Base-by-base conservation (phyloP, 1,140 invertebrate species). In the Olivierus martensii region DNA sequence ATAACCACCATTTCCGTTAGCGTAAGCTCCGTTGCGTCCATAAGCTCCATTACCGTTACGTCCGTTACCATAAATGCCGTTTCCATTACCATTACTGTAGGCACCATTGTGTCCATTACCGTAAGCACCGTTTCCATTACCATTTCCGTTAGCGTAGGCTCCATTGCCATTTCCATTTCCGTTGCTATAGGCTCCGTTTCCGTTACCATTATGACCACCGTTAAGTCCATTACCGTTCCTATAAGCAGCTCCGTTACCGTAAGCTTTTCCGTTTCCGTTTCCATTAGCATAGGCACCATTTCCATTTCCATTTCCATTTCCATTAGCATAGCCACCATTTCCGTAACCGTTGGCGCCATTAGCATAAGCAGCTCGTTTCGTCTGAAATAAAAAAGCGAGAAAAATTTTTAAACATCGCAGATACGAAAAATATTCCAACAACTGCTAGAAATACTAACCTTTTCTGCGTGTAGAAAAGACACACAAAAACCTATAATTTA, bases 191-290 rank as follows among this genome's bases (percentile, higher is more conserved):
- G 21, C 58, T 36, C 47, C 28, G 6, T 49, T 35, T 12, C 47
- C 47, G 22, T 45, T 61, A 46, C 44, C 59, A 46, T 50, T 58
- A 60, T 49, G 59, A 59, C 55, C 60, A 51, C 49, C 58, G 9
- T 43, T 43, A 43, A 2, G 4, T 43, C 41, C 2, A 43, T 43
- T 43, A 43, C 41, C 41, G 9, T 43, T 43, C 9, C 41, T 22
- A 9, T 43, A 18, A 17, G 21, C 4, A 43, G 41, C 41, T 4
- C 41, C 41, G 9, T 43, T 43, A 43, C 41, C 41, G 41, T 43
- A 43, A 17, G 17, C 21, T 18, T 17, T 22, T 43, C 41, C 41
- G 9, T 43, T 43, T 17, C 41, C 41, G 41, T 43, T 28, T 28
- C 4, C 28, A 28, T 9, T 9, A 28, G 4, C 9, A 9, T 28